Conservation (phyloP, 2,113 vertebrate species). For the Nipponia nippon region DNA sequence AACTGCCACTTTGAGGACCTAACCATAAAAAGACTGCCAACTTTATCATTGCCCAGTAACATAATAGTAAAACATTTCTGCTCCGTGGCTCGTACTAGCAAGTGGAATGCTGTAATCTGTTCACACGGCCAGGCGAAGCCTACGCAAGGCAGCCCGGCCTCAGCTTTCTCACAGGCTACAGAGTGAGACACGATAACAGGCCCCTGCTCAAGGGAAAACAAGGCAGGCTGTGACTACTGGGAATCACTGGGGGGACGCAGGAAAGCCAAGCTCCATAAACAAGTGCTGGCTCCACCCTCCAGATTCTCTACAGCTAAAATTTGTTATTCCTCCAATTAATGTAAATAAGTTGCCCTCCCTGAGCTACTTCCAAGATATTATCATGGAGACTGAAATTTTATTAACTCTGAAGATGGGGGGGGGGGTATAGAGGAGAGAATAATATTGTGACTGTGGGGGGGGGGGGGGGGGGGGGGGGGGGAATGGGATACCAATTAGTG, state of each 20-base stretch:
- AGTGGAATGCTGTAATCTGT: conserved; percentile 79
- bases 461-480: no score
- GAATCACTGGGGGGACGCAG: background rate
- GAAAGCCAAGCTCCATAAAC: background rate
- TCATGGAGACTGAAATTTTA: background rate
- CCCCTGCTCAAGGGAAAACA: conserved; percentile 14
- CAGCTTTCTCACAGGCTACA: conserved; percentile 59
- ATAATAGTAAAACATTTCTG: conserved; percentile 31
- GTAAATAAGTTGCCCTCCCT: background rate
- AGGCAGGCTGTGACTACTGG: background rate
- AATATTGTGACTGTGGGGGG: no score
- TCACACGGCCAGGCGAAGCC: conserved; percentile 63
- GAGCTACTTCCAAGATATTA: background rate
- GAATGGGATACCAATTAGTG: background rate
- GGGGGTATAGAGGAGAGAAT: no score
- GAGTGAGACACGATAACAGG: conserved; percentile 47
- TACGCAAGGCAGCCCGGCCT: conserved; percentile 60
- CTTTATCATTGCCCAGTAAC: conserved; percentile 62
- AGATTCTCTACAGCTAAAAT: background rate
- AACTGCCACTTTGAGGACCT: conserved; percentile 58
- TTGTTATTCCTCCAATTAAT: background rate
- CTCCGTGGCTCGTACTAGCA: conserved; percentile 40
- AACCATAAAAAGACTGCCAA: conserved; percentile 71
- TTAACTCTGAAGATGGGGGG: background rate
- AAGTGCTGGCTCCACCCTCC: background rate